Evolutionary conservation across 2,797 vertebrate species (phyloP).

Genomic region (Phaenicophaeus curvirostris): DNA sequence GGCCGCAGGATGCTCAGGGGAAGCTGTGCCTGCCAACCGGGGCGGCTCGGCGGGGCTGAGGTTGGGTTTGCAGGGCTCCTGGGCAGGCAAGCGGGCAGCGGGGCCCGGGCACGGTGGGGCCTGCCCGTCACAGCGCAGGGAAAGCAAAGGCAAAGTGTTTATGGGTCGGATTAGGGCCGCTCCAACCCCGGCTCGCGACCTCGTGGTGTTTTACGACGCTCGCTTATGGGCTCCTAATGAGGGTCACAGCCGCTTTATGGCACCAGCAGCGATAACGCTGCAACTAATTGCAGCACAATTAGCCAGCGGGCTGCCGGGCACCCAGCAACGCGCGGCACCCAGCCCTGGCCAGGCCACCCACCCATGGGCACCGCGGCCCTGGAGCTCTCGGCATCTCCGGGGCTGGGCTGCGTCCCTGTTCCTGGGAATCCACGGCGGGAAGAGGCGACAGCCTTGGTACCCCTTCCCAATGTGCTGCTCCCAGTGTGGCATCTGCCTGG

Average conservation of each 20-base stretch:
- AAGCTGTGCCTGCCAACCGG: background rate
- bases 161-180: conserved; percentile 49
- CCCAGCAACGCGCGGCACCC: background rate
- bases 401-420: background rate
- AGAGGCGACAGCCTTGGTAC: background rate
- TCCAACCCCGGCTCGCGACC: background rate
- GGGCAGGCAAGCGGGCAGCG: background rate
- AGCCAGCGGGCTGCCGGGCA: conserved; percentile 37
- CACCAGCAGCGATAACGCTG: conserved; percentile 63
- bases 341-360: background rate
- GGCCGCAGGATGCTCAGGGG: background rate
- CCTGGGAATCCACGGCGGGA: background rate
- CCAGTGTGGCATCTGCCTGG: background rate
- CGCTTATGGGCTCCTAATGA: conserved; percentile 74
- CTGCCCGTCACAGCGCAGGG: background rate
- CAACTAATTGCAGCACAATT: conserved; percentile 69
- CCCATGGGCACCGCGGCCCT: background rate
- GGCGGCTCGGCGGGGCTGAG: accelerated
- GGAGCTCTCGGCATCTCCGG: background rate
- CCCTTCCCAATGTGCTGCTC: background rate
- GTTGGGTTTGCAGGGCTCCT: background rate
- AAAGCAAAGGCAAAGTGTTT: conserved; percentile 25
- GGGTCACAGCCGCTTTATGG: conserved; percentile 73
- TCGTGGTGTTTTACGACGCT: conserved; percentile 52
- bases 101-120: background rate